Evolutionary conservation across 2,888 invertebrate genomes (phyloP).

Genomic region (Seladonia tumulorum): DNA sequence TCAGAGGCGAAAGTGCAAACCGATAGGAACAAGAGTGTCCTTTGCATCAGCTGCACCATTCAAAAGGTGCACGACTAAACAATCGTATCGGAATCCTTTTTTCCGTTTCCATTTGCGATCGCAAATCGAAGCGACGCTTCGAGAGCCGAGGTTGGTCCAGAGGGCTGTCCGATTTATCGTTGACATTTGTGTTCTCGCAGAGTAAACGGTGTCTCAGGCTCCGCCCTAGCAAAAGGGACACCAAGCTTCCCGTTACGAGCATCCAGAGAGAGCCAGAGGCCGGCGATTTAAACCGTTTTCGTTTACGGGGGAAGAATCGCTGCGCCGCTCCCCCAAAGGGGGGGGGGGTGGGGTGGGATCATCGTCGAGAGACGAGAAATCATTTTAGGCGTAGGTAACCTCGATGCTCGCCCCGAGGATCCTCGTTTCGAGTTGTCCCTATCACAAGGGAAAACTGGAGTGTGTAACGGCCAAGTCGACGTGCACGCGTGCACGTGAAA

Average conservation of each 20-base stretch:
- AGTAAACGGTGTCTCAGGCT: constrained; percentile 17
- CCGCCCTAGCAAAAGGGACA: constrained; percentile 15
- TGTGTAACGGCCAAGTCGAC: not conserved
- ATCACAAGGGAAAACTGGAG: not conserved
- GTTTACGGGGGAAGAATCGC: not conserved
- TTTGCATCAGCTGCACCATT: no score
- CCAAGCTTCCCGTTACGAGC: constrained; percentile 42
- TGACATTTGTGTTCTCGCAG: constrained; percentile 30
- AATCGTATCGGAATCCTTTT: not conserved
- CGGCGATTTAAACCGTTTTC: not conserved
- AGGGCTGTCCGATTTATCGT: constrained; percentile 61
- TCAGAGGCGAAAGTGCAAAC: no score
- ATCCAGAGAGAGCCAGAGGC: constrained; percentile 31
- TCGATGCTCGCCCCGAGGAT: not conserved
- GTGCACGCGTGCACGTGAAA: not conserved
- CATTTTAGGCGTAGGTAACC: not conserved
- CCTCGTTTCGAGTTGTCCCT: not conserved
- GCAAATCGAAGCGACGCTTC: not conserved
- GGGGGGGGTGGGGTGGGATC: no score
- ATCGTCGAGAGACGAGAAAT: not conserved
- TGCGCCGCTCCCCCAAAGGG: not conserved
- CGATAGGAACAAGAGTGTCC: no score
- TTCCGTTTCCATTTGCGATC: not conserved
- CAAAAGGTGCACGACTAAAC: no score
- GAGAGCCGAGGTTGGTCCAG: not conserved